These are phyloP conservation scores for Deilephila elpenor DNA, from an alignment of 2,888 invertebrate genomes.

Conservation along the genomic window DNA sequence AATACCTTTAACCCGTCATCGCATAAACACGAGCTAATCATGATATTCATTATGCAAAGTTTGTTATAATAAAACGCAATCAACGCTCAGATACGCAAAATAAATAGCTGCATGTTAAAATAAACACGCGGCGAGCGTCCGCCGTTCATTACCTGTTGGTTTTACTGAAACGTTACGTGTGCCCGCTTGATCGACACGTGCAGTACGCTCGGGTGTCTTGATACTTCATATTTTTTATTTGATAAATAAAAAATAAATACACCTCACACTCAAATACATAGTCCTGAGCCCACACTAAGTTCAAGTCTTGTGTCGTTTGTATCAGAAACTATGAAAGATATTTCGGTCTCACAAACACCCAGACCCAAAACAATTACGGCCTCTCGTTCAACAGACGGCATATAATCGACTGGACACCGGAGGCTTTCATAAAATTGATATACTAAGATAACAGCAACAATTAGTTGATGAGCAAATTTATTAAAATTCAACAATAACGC, in stretches of 20 bases:
- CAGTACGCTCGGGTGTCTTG: constrained; percentile 47
- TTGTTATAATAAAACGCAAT: constrained; percentile 74
- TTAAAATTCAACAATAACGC: too few species aligned
- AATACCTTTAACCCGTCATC: constrained; percentile 10
- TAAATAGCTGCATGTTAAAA: constrained; percentile 79
- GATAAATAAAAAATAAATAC: too few species aligned
- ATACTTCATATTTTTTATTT: constrained; percentile 43
- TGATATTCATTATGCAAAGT: constrained; percentile 38
- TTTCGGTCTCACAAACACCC: too few species aligned
- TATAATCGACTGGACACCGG: too few species aligned
- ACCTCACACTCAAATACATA: background rate
- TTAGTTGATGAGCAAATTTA: too few species aligned
- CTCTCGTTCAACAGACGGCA: too few species aligned
- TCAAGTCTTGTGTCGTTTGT: too few species aligned
- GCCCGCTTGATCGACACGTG: constrained; percentile 73
- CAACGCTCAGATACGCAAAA: constrained; percentile 63
- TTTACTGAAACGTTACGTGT: constrained; percentile 79
- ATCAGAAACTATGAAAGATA: too few species aligned
- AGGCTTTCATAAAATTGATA: too few species aligned
- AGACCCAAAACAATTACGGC: too few species aligned
- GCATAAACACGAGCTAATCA: constrained; percentile 29
- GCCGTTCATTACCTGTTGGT: constrained; percentile 80
- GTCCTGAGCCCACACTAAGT: background rate
- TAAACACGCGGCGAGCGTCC: constrained; percentile 59
- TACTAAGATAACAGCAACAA: too few species aligned